A percentile compares a stretch with the other conserved stretches of the same genome.
Conservation (phyloP, 2,113 vertebrate species). For the Hyaena hyaena region DNA sequence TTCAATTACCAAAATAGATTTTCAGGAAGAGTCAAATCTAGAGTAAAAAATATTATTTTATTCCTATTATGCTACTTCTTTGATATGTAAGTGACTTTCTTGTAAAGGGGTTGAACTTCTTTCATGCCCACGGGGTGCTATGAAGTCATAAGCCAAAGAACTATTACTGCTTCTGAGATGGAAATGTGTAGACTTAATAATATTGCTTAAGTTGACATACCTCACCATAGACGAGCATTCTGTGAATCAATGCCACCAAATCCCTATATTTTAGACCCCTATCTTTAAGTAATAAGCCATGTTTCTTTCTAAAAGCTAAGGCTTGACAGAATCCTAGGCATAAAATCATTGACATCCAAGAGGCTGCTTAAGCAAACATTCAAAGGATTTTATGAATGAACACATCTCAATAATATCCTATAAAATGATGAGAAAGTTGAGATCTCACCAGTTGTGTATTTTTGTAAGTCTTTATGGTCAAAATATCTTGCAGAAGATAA, state of each 20-base stretch:
- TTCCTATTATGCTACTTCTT: not conserved
- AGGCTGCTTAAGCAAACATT: not conserved
- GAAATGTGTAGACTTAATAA: not conserved
- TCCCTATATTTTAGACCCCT: not conserved
- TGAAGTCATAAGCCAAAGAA: not conserved
- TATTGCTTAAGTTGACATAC: not conserved
- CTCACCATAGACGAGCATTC: not conserved
- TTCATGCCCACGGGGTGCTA: not conserved
- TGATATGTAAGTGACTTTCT: not conserved
- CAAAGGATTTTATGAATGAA: not conserved
- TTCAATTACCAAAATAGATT: not conserved
- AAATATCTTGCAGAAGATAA: not conserved
- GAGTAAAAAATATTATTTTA: not conserved
- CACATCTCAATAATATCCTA: not conserved
- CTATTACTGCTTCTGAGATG: not conserved
- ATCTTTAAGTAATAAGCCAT: conserved; percentile 15
- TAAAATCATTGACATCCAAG: not conserved
- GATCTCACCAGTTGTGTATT: not conserved
- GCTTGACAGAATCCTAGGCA: not conserved
- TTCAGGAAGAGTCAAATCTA: not conserved
- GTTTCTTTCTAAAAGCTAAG: not conserved
- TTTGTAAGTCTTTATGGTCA: not conserved
- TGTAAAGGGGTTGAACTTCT: not conserved
- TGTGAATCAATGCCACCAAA: not conserved
- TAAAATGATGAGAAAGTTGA: not conserved